These are phyloP conservation scores for Syrphus vitripennis DNA, from an alignment of 2,888 invertebrate species.

Conservation along the genomic window DNA sequence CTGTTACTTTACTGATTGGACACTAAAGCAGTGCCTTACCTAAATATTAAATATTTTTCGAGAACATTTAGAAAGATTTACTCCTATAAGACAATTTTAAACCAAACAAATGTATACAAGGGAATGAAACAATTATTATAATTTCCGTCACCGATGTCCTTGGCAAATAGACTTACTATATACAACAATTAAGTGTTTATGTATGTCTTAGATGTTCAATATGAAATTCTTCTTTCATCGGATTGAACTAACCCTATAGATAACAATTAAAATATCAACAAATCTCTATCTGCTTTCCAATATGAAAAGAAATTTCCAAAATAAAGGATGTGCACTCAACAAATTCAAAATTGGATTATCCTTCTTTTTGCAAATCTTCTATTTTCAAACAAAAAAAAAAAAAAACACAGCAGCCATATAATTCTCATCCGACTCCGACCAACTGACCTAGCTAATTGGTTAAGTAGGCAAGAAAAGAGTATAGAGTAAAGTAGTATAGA, in stretches of 20 bases:
- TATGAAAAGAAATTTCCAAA: not conserved
- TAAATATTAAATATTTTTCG: too few species aligned
- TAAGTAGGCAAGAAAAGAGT: slow-evolving; percentile 63
- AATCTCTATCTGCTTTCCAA: not conserved
- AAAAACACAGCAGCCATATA: not conserved
- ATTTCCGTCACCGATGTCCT: not conserved
- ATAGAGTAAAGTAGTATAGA: not conserved
- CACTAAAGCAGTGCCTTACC: too few species aligned
- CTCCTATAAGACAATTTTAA: too few species aligned
- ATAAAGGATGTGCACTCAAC: slow-evolving; percentile 51
- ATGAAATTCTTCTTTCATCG: not conserved
- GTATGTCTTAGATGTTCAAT: not conserved
- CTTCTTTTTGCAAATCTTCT: slow-evolving; percentile 54
- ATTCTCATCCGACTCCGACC: slow-evolving; percentile 43
- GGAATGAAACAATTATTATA: too few species aligned
- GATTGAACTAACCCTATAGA: too few species aligned
- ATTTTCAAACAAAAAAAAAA: not conserved
- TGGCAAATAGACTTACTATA: not conserved
- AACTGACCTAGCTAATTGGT: slow-evolving; percentile 71
- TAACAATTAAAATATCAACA: not conserved
- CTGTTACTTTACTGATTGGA: too few species aligned
- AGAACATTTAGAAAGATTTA: too few species aligned
- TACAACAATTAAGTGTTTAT: not conserved
- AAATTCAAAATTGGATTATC: slow-evolving; percentile 71
- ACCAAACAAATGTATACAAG: too few species aligned